phyloP scores from a whole-genome alignment of 2,888 invertebrate species.

The Acanthosepion esculentum region DNA sequence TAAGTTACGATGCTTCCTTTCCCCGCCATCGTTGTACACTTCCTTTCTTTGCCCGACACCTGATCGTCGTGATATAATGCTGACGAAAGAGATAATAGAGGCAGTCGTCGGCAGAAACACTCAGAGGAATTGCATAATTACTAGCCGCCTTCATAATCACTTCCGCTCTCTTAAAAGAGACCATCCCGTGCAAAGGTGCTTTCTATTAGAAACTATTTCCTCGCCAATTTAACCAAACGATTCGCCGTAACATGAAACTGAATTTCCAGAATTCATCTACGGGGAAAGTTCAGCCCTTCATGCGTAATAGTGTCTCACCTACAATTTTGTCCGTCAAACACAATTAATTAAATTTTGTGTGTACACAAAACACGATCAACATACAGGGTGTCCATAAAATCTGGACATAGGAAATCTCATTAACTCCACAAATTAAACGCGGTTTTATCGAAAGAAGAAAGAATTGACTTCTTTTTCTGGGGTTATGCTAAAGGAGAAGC shows the following conservation, averaged over 20 bases:
- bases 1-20: not conserved
- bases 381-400: no score
- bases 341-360: no score
- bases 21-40: not conserved
- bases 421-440: no score
- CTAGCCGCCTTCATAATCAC: not conserved
- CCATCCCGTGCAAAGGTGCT: not conserved
- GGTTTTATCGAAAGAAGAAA: no score
- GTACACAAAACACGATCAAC: no score
- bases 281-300: not conserved
- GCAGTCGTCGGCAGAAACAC: not conserved
- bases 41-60: not conserved
- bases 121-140: not conserved
- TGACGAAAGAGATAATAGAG: not conserved
- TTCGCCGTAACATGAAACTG: not conserved
- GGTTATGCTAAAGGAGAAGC: no score
- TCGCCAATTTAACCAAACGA: not conserved
- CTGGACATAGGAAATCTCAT: no score
- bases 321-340: no score
- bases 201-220: not conserved
- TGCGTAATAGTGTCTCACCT: no score
- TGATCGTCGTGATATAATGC: not conserved
- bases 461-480: no score
- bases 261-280: not conserved
- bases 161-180: conserved; percentile 21